Evolutionary conservation across 1,140 invertebrate species (phyloP), one percentile per base, ranked within the genome.

Genomic region (Coptotermes formosanus): DNA sequence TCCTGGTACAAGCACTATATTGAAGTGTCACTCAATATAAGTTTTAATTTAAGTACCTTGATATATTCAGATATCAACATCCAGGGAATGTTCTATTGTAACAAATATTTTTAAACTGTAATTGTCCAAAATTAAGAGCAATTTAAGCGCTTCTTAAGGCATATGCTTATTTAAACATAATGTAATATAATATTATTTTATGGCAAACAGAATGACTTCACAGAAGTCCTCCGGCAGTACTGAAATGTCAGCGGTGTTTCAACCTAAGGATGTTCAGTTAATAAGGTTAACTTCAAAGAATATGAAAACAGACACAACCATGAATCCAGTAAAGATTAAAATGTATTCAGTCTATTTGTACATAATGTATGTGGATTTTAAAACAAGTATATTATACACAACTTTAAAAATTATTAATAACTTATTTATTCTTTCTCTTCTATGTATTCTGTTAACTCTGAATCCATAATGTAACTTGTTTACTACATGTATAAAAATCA

Each of bases 361-460:
- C n/a, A 75, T 75, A 75, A 30, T 75, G n/a, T 75, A 30, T 75
- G 64, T 75, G 64, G 64, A 75, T 30, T 64, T 64, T 19, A 64
- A 64, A n/a, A 64, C 59, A 64, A 75, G 25, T 75, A 75, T 30
- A 75, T 75, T 75, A 75, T 75, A 75, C 30, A 75, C 64, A 75
- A 8, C 64, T 75, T 75, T 75, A 75, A 30, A 55, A 75, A 30
- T n/a, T n/a, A 75, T 75, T 30, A 75, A 75, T 30, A 48, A 48
- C 45, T 48, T 48, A 75, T 75, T 75, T 75, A 75, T 75, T 75
- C 64, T 75, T 75, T 75, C 64, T 75, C 64, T 30, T 75, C 25
- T 30, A 25, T 75, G 64, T 75, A n/a, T 75, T 75, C n/a, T 75
- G 64, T 75, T 75, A 75, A 75, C n/a, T 75, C n/a, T 30, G 64